phyloP scores from a whole-genome alignment of 2,888 invertebrate genomes.

The Andricus curvator region DNA sequence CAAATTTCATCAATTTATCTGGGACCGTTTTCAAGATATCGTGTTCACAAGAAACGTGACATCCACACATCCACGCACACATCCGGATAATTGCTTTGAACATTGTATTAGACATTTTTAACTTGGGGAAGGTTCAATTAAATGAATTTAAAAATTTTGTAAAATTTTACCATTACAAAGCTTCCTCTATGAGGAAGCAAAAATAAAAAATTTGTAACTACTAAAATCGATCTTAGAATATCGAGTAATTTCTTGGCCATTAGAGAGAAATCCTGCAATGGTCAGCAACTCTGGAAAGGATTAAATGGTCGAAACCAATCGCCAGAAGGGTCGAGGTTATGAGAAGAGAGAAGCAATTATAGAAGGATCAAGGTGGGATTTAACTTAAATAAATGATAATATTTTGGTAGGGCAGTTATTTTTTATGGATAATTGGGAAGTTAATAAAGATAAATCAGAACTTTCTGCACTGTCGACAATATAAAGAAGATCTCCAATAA shows the following conservation, averaged over 20 bases:
- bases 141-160: too few relatives aligned
- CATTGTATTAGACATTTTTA: too few relatives aligned
- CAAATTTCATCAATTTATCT: too few relatives aligned
- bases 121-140: too few relatives aligned
- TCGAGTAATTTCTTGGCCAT: neutral
- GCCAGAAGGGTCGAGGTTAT: neutral
- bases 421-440: neutral
- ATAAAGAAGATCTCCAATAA: neutral
- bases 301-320: constrained; percentile 12
- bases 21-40: too few relatives aligned
- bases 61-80: too few relatives aligned
- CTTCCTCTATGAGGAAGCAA: too few relatives aligned
- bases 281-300: constrained; percentile 19
- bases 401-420: neutral
- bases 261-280: neutral
- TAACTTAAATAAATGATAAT: constrained; percentile 42
- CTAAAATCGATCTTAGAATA: neutral
- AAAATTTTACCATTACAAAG: too few relatives aligned
- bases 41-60: too few relatives aligned
- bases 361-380: constrained; percentile 33
- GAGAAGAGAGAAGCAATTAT: constrained; percentile 33
- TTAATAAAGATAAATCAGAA: neutral
- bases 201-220: neutral
- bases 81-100: too few relatives aligned
- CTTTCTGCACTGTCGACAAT: neutral